Evolutionary conservation across 2,888 invertebrate species (phyloP).

Genomic region (Aleiodes alternator): DNA sequence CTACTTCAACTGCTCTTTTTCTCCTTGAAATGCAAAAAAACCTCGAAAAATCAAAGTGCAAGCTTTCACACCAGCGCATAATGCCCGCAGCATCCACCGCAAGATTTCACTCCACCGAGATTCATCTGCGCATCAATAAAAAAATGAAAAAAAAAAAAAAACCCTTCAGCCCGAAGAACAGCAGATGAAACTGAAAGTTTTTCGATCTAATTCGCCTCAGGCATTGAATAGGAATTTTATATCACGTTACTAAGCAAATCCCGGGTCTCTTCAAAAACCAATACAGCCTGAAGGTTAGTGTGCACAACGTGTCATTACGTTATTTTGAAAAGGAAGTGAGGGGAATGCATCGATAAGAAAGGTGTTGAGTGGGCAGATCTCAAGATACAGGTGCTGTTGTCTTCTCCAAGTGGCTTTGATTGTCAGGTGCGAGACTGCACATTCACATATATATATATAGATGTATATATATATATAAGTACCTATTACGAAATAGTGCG

Average conservation of each 20-base stretch:
- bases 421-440: constrained; percentile 67
- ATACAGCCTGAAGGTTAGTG: constrained; percentile 59
- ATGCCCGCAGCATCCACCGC: too few species aligned
- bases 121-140: too few species aligned
- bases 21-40: too few species aligned
- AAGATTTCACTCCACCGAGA: too few species aligned
- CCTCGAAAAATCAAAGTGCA: too few species aligned
- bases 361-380: constrained; percentile 73
- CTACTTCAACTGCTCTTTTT: too few species aligned
- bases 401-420: constrained; percentile 55
- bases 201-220: constrained; percentile 1
- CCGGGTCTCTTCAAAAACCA: constrained; percentile 65
- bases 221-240: constrained; percentile 47
- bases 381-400: constrained; percentile 61
- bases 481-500: constrained; percentile 42
- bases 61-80: too few species aligned
- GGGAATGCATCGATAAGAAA: constrained; percentile 69
- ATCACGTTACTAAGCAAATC: constrained; percentile 72
- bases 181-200: too few species aligned
- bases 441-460: constrained; percentile 11
- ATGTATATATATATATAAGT: constrained; percentile 12
- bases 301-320: constrained; percentile 71
- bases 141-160: too few species aligned
- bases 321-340: constrained; percentile 52
- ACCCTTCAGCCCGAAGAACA: too few species aligned